These are phyloP conservation scores for Drosophila eugracilis DNA, from an alignment of 1,140 invertebrate species.

Conservation along the genomic window DNA sequence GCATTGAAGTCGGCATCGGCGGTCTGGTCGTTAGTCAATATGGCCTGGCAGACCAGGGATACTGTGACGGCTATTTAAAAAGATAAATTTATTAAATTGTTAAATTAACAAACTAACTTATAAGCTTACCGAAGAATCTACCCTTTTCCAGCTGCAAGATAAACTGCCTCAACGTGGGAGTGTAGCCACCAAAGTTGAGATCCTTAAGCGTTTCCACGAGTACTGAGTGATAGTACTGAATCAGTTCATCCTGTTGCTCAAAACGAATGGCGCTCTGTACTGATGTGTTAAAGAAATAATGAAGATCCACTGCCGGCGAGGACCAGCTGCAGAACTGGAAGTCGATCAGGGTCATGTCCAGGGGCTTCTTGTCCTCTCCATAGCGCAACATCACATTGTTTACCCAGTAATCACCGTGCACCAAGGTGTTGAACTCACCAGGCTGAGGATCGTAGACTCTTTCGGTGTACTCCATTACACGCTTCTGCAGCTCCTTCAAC, in stretches of 20 bases:
- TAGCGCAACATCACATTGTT: slow-evolving; percentile 89
- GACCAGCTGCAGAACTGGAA: slow-evolving; percentile 79
- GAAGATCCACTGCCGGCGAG: slow-evolving; percentile 74
- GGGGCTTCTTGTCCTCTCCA: slow-evolving; percentile 80
- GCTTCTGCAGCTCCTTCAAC: slow-evolving; percentile 41
- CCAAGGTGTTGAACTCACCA: slow-evolving; percentile 87
- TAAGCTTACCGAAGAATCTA: slow-evolving; percentile 66
- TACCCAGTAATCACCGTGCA: slow-evolving; percentile 88
- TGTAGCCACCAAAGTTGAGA: slow-evolving; percentile 60
- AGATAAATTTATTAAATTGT: background rate
- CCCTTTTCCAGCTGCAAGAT: slow-evolving; percentile 65
- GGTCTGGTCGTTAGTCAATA: slow-evolving; percentile 68
- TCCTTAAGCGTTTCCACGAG: slow-evolving; percentile 59
- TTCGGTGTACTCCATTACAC: slow-evolving; percentile 68
- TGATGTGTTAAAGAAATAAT: slow-evolving; percentile 74
- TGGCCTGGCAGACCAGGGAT: slow-evolving; percentile 45
- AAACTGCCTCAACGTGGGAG: slow-evolving; percentile 69
- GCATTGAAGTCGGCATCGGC: slow-evolving; percentile 73
- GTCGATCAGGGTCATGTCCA: slow-evolving; percentile 84
- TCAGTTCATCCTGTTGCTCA: slow-evolving; percentile 49
- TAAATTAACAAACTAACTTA: background rate
- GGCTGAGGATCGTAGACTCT: slow-evolving; percentile 67
- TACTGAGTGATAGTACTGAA: slow-evolving; percentile 74
- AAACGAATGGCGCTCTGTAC: slow-evolving; percentile 44
- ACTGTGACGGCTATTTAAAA: slow-evolving; percentile 56